These are phyloP conservation scores for Bolinopsis microptera DNA, from an alignment of 37 sponge, comb jelly and placozoan genomes.

Conservation along the genomic window DNA sequence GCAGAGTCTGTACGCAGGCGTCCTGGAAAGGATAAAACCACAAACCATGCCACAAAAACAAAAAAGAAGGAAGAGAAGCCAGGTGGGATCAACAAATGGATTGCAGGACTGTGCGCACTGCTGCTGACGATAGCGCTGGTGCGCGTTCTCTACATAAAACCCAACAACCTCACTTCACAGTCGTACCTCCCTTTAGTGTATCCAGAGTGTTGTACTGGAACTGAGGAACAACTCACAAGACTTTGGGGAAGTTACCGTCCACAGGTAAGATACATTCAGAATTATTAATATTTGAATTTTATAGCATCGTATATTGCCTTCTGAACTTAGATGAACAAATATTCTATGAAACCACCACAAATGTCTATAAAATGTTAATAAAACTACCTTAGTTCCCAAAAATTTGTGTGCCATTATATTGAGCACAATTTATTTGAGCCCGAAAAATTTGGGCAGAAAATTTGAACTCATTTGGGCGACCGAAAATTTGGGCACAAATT, in stretches of 20 bases:
- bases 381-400: too few relatives aligned
- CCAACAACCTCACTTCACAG: conserved; percentile 28
- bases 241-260: conserved; percentile 61
- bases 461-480: too few relatives aligned
- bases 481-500: too few relatives aligned
- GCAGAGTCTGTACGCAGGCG: background rate
- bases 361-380: too few relatives aligned
- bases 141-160: background rate
- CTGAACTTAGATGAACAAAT: too few relatives aligned
- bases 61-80: conserved; percentile 21
- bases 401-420: too few relatives aligned
- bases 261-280: background rate
- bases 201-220: conserved; percentile 53
- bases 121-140: background rate
- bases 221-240: conserved; percentile 30
- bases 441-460: too few relatives aligned
- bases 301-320: too few relatives aligned
- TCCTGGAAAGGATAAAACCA: background rate
- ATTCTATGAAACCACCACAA: too few relatives aligned
- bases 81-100: background rate
- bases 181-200: conserved; percentile 39
- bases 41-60: background rate
- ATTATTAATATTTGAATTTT: too few relatives aligned
- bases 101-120: background rate
- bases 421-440: too few relatives aligned